Evolutionary conservation across 1,140 invertebrate species (phyloP).

Genomic region (Sesamia nonagrioides): DNA sequence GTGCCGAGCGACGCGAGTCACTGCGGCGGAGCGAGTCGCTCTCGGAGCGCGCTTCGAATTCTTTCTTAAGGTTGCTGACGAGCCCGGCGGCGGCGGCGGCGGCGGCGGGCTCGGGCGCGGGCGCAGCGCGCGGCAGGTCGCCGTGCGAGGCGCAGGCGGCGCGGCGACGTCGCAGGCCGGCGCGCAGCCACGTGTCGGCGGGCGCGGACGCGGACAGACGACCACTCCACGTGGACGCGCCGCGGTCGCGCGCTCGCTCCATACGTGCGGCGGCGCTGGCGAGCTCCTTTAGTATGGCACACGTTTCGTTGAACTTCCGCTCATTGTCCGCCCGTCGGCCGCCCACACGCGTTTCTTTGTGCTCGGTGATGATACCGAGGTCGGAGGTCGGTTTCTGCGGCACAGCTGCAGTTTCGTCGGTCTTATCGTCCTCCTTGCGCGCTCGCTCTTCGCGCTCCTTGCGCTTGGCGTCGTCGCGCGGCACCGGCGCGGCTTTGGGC

Average conservation of each 20-base stretch:
- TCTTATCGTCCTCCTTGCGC: conserved; percentile 45
- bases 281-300: conserved; percentile 86
- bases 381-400: conserved; percentile 66
- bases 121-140: conserved; percentile 72
- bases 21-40: conserved; percentile 59
- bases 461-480: conserved; percentile 64
- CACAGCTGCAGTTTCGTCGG: conserved; percentile 47
- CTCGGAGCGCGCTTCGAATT: conserved; percentile 94
- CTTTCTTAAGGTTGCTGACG: conserved; percentile 94
- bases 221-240: conserved; percentile 75
- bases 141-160: conserved; percentile 70
- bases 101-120: conserved; percentile 46
- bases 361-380: conserved; percentile 81
- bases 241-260: conserved; percentile 68
- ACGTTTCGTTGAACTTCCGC: conserved; percentile 80
- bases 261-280: conserved; percentile 68
- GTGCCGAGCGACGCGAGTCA: conserved; percentile 54
- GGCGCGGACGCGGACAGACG: conserved; percentile 90
- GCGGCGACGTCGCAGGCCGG: conserved; percentile 80
- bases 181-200: conserved; percentile 88
- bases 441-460: conserved; percentile 71
- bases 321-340: conserved; percentile 66
- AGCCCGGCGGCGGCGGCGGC: conserved; percentile 70
- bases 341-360: conserved; percentile 62
- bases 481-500: conserved; percentile 74